phyloP scores from a whole-genome alignment of 2,797 vertebrate genomes.

The Gobio occitaniae region DNA sequence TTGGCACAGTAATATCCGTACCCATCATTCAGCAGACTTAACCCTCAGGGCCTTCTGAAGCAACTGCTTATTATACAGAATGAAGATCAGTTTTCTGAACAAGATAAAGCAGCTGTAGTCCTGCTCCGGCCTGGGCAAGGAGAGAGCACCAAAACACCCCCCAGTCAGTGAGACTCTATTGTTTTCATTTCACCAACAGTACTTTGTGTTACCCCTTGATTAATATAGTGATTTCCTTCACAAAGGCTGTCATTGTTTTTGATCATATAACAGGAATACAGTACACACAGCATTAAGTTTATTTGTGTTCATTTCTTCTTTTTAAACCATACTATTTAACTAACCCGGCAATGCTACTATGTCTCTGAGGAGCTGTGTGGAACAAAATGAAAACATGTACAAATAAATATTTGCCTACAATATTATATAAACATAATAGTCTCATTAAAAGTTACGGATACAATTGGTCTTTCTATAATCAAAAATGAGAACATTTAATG shows the following conservation, averaged over 20 bases:
- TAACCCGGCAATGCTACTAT: background rate
- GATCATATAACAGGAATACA: background rate
- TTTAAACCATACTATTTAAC: background rate
- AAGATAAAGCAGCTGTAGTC: slow-evolving; percentile 25
- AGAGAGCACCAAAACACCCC: background rate
- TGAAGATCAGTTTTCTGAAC: slow-evolving; percentile 26
- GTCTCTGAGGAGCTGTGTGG: background rate
- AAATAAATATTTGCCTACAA: background rate
- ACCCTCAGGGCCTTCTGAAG: background rate
- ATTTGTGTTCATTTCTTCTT: background rate
- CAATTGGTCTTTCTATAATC: background rate
- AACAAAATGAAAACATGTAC: background rate
- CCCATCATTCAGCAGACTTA: slow-evolving; percentile 28
- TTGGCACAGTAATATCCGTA: slow-evolving; percentile 23
- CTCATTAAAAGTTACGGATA: background rate
- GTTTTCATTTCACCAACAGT: slow-evolving; percentile 17
- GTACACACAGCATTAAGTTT: background rate
- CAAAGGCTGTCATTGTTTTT: slow-evolving; percentile 13
- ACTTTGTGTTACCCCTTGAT: slow-evolving; percentile 9
- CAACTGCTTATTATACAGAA: slow-evolving; percentile 35
- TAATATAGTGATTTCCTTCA: slow-evolving; percentile 37
- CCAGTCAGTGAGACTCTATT: background rate
- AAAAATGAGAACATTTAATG: slow-evolving; percentile 3
- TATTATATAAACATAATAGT: background rate
- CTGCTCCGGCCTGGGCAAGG: background rate